These are phyloP conservation scores for Drosophila subobscura DNA, from an alignment of 1,140 invertebrate genomes.

Conservation along the genomic window DNA sequence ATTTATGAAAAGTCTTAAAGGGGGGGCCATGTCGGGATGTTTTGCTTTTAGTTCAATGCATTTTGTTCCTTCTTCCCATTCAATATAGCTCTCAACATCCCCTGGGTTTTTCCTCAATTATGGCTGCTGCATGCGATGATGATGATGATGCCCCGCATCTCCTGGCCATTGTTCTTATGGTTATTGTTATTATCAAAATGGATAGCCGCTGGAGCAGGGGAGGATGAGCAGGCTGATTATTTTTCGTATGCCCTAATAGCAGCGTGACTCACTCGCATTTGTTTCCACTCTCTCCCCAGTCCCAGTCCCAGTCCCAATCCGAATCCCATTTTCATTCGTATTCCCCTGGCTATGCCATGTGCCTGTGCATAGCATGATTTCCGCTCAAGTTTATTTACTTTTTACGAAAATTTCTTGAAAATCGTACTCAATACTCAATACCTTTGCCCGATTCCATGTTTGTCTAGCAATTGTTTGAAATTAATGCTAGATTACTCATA, in stretches of 20 bases:
- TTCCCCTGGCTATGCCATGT: neutral
- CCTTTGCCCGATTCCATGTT: constrained; percentile 6
- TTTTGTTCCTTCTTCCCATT: constrained; percentile 20
- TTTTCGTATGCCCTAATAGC: constrained; percentile 35
- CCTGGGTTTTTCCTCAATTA: constrained; percentile 46
- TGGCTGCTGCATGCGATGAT: no score
- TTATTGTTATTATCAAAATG: constrained; percentile 22
- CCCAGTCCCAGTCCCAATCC: no score
- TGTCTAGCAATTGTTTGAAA: constrained; percentile 56
- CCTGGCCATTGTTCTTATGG: constrained; percentile 11
- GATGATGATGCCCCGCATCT: constrained; percentile 36
- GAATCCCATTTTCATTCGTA: constrained; percentile 4
- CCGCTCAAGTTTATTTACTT: constrained; percentile 57
- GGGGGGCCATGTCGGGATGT: constrained; percentile 16
- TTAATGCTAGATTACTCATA: constrained; percentile 64
- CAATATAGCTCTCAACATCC: constrained; percentile 32
- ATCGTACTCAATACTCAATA: constrained; percentile 37
- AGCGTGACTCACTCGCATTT: constrained; percentile 52
- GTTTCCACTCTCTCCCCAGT: neutral
- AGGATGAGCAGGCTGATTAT: constrained; percentile 6
- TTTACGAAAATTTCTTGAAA: constrained; percentile 44
- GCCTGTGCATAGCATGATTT: constrained; percentile 41
- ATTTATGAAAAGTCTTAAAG: constrained; percentile 44
- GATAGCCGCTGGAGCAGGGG: neutral
- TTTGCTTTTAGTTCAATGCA: constrained; percentile 13